Base-by-base conservation (phyloP, 2,797 vertebrate genomes). In the Periophthalmus magnuspinnatus region DNA sequence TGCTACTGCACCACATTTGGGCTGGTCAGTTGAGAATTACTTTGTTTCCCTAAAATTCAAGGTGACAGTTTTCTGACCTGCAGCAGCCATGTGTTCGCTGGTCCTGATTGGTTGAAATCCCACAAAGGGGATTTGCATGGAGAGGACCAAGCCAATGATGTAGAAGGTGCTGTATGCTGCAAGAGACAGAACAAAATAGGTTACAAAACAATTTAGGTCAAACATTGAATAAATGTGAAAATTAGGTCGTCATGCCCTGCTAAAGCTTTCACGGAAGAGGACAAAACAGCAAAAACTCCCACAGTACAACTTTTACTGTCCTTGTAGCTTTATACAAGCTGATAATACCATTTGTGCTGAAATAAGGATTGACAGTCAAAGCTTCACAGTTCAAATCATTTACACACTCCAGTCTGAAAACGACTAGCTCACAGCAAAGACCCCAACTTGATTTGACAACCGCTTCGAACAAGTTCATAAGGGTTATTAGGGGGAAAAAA, bases 31-130 rank as follows among this genome's bases (percentile, higher is more conserved):
- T 6, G 14, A 61, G 34, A 61, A 61, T 3, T 14, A 41, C 60
- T 41, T 41, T 63, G 21, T 28, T 63, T 16, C 36, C 38, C 7
- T 7, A n/a, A 24, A 63, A 63, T 63, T 45, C 36, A 63, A 47
- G n/a, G 38, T 45, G 61, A 63, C 61, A 45, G 38, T 47, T 62
- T 45, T 63, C 90, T 90, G 93, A 98, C 97, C 96, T 84, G 97
- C 97, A 76, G 97, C 96, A 70, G 97, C 96, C 96, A 98, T 99
- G 92, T 99, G 98, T 79, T 99, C 97, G 68, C 98, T 99, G 80
- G 98, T 99, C 89, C 98, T 95, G 90, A 99, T 99, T 84, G 98
- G 97, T 84, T 99, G 98, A 89, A 99, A 99, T 83, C 98, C 98
- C 71, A 99, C 98, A 74, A 99, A 99, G 19, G 98, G 98, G 86